phyloP scores from a whole-genome alignment of 2,888 invertebrate species.

The Atethmia centrago region DNA sequence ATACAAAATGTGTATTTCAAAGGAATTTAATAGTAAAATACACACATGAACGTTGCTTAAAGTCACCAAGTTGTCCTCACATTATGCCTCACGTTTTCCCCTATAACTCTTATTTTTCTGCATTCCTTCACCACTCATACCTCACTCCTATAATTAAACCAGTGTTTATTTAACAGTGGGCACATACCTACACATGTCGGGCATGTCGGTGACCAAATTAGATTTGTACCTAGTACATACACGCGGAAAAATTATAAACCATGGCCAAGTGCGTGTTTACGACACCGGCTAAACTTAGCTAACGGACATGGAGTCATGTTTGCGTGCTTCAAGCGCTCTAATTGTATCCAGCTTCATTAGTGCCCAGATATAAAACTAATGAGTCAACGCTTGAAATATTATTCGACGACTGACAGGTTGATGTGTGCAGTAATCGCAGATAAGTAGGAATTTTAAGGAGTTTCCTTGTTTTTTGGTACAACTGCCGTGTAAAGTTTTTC shows the following conservation, averaged over 20 bases:
- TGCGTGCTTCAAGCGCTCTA: conserved; percentile 62
- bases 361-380: conserved; percentile 34
- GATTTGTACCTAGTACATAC: conserved; percentile 50
- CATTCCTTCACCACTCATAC: conserved; percentile 55
- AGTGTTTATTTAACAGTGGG: conserved; percentile 57
- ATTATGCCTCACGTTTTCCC: conserved; percentile 11
- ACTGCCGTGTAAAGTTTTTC: conserved; percentile 16
- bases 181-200: conserved; percentile 53
- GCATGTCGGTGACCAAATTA: conserved; percentile 60
- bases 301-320: conserved; percentile 53
- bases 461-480: conserved; percentile 39
- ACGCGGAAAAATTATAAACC: conserved; percentile 58
- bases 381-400: conserved; percentile 45
- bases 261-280: conserved; percentile 57
- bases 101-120: conserved; percentile 34
- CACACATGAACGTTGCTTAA: not conserved
- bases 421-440: conserved; percentile 12
- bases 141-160: conserved; percentile 58
- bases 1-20: not conserved
- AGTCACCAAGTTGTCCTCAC: conserved; percentile 13
- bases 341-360: conserved; percentile 54
- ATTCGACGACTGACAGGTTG: conserved; percentile 25
- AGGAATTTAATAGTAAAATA: not conserved
- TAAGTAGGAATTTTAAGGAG: conserved; percentile 17
- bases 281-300: conserved; percentile 51